Evolutionary conservation across 2,113 vertebrate genomes (phyloP), one percentile per base, ranked within the genome.

Genomic region (Xiphias gladius): DNA sequence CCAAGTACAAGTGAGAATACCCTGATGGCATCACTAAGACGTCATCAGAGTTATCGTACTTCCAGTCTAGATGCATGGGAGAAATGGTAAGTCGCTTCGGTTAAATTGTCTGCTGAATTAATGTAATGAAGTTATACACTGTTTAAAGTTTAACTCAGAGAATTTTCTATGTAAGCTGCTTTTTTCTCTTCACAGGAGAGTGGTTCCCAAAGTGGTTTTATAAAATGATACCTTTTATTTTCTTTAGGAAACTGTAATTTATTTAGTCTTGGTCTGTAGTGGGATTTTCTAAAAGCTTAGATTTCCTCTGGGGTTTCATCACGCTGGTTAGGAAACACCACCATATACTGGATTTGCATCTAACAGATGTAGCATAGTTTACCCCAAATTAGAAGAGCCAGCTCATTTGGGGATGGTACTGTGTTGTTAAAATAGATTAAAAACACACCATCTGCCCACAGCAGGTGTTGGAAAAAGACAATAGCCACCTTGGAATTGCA

Each of bases 391-490:
- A 75, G 35, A 10, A 16, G 41, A 68, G 52, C n/a, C 61, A 43
- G 19, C 68, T 76, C 54, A 14, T 5, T 35, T 17, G 52, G 63
- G 83, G 72, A 54, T 9, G 19, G 8, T 17, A 9, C 43, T 52
- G 1, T 41, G 62, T 73, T 69, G 75, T 70, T 79, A 37, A 73
- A 73, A 83, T 22, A n/a, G 50, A 80, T 73, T 64, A n/a, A 66
- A 83, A 46, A 73, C 26, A 4, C 68, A 76, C 70, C 77, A 84
- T 80, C 81, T 84, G 79, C 63, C 59, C 20, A 55, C 39, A 87
- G 79, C 72, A 80, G 76, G n/a, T 82, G 76, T 37, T n/a, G 3
- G n/a, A 19, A 24, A 73, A 48, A 67, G 32, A 52, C 50, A 79
- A 74, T 50, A 79, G 59, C 24, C 30, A 17, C 43, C 16, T 32